Base-by-base conservation (phyloP, 2,113 vertebrate species). In the Phainopepla nitens region DNA sequence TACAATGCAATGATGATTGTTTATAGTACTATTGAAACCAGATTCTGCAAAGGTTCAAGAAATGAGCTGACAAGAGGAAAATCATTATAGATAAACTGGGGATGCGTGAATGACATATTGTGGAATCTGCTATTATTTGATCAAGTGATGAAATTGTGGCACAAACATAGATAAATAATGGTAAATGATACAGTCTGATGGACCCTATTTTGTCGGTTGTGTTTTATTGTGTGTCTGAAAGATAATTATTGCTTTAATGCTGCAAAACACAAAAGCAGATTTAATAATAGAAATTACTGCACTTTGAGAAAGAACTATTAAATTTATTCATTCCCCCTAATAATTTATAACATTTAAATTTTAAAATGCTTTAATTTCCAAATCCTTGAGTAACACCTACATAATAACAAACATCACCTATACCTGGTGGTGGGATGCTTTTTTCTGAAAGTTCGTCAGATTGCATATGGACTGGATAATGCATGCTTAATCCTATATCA, bases 1-100 rank as follows among this genome's bases (percentile, higher is more conserved):
- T 99, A 99, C 98, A 98, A 98, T 97, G 97, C 98, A 98, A 98
- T 99, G 98, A 99, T 99, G 99, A 99, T 99, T 99, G 98, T 99
- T 98, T 99, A 99, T 99, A 98, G 98, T 98, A 98, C 98, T 98
- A 96, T 97, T 98, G 98, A 98, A 99, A 98, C 98, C 97, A 92
- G 93, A 97, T 98, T 98, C 98, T 97, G 97, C 98, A 97, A 98
- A 98, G 98, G 97, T 98, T 98, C 98, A 98, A 98, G 98, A 98
- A 98, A 98, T 98, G 97, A 98, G 98, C 98, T 98, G 98, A 98
- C 98, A 98, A 97, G 98, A 98, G 96, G 97, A 98, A 98, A 98
- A 98, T 98, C 97, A 98, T 98, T 98, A 98, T 97, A 98, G 98
- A 98, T 98, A 98, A 98, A 97, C 97, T 98, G 97, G 98, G 98